Evolutionary conservation across 2,888 invertebrate genomes (phyloP).

Genomic region (Halocaridina rubra): DNA sequence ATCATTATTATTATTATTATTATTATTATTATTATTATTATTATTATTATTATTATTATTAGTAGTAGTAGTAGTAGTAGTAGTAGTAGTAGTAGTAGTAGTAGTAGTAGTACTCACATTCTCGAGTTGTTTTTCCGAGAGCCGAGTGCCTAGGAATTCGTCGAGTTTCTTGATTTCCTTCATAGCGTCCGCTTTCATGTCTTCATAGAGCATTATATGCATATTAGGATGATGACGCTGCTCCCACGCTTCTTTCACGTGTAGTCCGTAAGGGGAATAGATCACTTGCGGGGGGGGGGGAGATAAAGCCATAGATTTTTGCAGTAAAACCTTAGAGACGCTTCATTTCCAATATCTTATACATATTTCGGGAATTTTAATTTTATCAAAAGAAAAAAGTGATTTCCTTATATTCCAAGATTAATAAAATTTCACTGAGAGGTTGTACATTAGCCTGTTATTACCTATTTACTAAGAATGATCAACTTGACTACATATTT

Average conservation of each 20-base stretch:
- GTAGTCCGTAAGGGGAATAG: not conserved
- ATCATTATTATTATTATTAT: not conserved
- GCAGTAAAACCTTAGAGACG: too few relatives aligned
- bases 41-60: not conserved
- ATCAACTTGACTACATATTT: too few relatives aligned
- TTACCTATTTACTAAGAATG: too few relatives aligned
- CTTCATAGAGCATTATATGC: not conserved
- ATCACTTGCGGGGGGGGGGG: not conserved
- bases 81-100: not conserved
- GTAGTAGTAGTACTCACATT: not conserved
- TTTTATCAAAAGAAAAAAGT: too few relatives aligned
- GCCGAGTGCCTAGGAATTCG: not conserved
- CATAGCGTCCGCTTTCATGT: not conserved
- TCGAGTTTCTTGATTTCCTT: not conserved
- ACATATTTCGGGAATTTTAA: too few relatives aligned
- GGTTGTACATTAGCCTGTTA: too few relatives aligned
- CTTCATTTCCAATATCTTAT: too few relatives aligned
- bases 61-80: not conserved
- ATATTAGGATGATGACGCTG: not conserved
- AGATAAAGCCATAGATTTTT: too few relatives aligned
- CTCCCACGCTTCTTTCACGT: not conserved
- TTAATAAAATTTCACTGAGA: too few relatives aligned
- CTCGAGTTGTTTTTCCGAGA: not conserved
- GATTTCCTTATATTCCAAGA: too few relatives aligned
- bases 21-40: too few relatives aligned